phyloP scores from a whole-genome alignment of 2,113 vertebrate species.

The Oceanites oceanicus region DNA sequence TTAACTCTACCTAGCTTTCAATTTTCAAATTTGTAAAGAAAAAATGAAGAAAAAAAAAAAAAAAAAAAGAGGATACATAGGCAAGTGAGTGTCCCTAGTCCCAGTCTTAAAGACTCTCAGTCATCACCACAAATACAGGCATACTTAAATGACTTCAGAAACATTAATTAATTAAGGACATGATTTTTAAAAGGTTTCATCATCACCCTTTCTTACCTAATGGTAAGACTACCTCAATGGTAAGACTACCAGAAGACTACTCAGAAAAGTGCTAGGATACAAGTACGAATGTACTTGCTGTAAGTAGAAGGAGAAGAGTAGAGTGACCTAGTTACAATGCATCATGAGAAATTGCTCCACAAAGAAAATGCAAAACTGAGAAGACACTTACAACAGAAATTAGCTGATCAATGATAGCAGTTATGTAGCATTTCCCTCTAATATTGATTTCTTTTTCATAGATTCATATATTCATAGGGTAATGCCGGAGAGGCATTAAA shows the following conservation, averaged over 20 bases:
- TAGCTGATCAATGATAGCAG: not conserved
- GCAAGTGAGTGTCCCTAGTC: not conserved
- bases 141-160: not conserved
- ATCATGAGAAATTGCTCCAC: not conserved
- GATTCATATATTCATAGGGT: not conserved
- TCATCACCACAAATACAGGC: rapidly evolving
- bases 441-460: conserved; percentile 8
- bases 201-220: not conserved
- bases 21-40: not conserved
- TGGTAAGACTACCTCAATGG: not conserved
- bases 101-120: not conserved
- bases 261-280: not conserved
- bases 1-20: not conserved
- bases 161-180: not conserved
- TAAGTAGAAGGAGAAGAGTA: not conserved
- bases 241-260: not conserved
- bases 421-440: not conserved
- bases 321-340: not conserved
- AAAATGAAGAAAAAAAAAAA: rapidly evolving
- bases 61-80: not conserved
- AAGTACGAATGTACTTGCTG: not conserved
- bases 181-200: not conserved
- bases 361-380: not conserved
- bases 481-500: not conserved
- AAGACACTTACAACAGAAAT: not conserved